Evolutionary conservation across 2,113 vertebrate species (phyloP), one percentile per base, ranked within the genome.

Genomic region (Thryonomys swinderianus): DNA sequence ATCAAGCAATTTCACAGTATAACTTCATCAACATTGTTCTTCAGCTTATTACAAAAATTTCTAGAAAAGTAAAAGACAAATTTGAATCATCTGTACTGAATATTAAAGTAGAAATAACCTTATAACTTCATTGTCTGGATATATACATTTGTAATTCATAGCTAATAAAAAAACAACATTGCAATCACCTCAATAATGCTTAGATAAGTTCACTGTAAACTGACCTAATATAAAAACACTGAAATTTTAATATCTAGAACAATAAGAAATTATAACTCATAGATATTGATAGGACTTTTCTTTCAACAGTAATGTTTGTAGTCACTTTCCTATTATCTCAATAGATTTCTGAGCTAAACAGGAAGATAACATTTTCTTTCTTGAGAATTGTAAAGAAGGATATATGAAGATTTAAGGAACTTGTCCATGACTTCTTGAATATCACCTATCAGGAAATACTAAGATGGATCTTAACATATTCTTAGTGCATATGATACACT

Each of bases 81-180:
- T 37, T 42, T 48, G 4, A 92, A 0, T 32, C 14, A 88, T 67
- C 11, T 76, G 45, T 30, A 48, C 30, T 55, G 30, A 94, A 79
- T 80, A 76, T 71, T 85, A 62, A 95, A 90, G 34, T 51, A 76
- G 42, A 79, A 85, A 92, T 71, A 37, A 61, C 53, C 6, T 57
- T 53, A n/a, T 2, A 8, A 21, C 3, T 62, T 90, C 20, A 66
- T 34, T 84, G 34, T 61, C 23, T 91, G 5, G 3, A 57, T 83
- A 89, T 51, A 14, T 88, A 34, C 32, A 32, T n/a, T 67, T 79
- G 71, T 11, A 53, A 17, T 18, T 48, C 4, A 3, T 76, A 84
- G 5, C 55, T 91, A 64, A 71, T 85, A 34, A 73, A 84, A 21
- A 18, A n/a, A 51, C 76, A 30, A 48, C 4, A 62, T 67, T 93